phyloP scores from a whole-genome alignment of 2,113 vertebrate genomes.

The Cephalopterus ornatus region DNA sequence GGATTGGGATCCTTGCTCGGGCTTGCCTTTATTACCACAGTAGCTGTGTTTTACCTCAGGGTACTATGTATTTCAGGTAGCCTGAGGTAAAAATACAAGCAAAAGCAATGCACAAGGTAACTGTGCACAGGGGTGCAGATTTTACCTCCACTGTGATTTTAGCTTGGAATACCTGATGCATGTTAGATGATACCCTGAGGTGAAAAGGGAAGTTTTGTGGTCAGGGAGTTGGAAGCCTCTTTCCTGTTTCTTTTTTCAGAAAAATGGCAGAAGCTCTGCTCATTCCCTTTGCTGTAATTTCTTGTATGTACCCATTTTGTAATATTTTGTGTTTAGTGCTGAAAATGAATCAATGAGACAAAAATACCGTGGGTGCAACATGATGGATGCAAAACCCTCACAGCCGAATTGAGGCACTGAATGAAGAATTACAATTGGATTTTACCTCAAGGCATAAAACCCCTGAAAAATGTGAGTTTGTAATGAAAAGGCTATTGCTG shows the following conservation, averaged over 20 bases:
- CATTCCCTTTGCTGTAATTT: not conserved
- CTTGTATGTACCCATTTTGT: not conserved
- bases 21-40: not conserved
- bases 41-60: slow-evolving; percentile 33
- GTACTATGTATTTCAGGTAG: not conserved
- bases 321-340: slow-evolving; percentile 6
- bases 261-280: not conserved
- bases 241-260: not conserved
- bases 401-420: not conserved
- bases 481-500: slow-evolving; percentile 47
- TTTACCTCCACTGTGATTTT: not conserved
- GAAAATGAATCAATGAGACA: not conserved
- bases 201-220: slow-evolving; percentile 12
- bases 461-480: slow-evolving; percentile 28
- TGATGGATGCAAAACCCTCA: slow-evolving; percentile 15
- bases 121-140: not conserved
- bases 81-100: slow-evolving; percentile 30
- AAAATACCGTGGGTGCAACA: not conserved
- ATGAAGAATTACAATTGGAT: slow-evolving; percentile 10
- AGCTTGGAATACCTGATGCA: not conserved
- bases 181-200: not conserved
- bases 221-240: not conserved
- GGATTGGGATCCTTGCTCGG: not conserved
- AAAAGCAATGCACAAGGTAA: not conserved
- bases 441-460: slow-evolving; percentile 44